Evolutionary conservation across 2,888 invertebrate genomes (phyloP), one percentile per base, ranked within the genome.

Genomic region (Iselma pallidipennis): DNA sequence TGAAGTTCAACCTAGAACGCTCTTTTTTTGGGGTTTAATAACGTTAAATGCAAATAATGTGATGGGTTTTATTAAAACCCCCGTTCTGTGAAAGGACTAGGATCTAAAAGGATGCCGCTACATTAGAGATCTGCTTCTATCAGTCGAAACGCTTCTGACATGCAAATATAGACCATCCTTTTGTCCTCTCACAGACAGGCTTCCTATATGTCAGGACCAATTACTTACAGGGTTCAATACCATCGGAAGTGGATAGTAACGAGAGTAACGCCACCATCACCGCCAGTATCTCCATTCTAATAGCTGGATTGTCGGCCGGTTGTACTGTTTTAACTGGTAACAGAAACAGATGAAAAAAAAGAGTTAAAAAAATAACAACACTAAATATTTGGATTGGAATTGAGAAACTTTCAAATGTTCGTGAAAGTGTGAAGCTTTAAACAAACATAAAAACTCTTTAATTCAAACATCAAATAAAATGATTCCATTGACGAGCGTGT

Each of bases 161-260:
- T 74, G 74, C 73, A 74, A 74, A 74, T 74, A 71, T 66, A 59
- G 69, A 61, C 61, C 67, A 14, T 58, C 69, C 70, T 71, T 73
- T 72, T 72, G 69, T 72, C 66, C 68, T 67, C 69, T 66, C 57
- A 57, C 65, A 45, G 21, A 23, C 21, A 45, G 45, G 23, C 45
- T 60, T 66, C 66, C 66, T 67, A 65, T 60, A 60, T 63, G 57
- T 65, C 65, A 63, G 63, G 65, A 66, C 68, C 66, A 69, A 67
- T 63, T 75, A 77, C 77, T 78, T 77, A 78, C 78, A 78, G 63
- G 75, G 74, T 66, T 78, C 78, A 62, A 78, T 70, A 65, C 73
- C 74, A 67, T 74, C 72, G 64, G 71, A 66, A 61, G 70, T 70
- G 55, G 72, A 69, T 59, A 58, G 26, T 57, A 71, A 66, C 66